phyloP scores from a whole-genome alignment of 2,113 vertebrate species.

The Ovibos moschatus region DNA sequence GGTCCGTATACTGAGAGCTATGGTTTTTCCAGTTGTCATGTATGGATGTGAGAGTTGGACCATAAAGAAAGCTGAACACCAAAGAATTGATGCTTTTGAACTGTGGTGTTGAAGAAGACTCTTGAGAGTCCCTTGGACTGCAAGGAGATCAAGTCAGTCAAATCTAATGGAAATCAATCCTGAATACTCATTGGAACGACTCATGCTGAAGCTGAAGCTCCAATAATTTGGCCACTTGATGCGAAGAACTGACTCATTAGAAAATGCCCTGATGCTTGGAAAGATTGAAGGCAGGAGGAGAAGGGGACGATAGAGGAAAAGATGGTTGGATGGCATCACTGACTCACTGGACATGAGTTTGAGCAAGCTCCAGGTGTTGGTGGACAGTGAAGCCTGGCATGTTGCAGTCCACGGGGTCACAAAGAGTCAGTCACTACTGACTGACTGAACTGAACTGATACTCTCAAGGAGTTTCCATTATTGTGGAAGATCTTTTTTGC shows the following conservation, averaged over 20 bases:
- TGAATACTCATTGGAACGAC: not conserved
- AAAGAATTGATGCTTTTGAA: not conserved
- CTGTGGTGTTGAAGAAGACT: not conserved
- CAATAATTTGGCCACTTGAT: not conserved
- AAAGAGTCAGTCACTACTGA: not conserved
- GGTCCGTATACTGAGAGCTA: not conserved
- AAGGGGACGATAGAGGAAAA: not conserved
- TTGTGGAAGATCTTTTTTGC: not conserved
- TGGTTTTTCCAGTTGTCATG: not conserved
- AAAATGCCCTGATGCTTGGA: not conserved
- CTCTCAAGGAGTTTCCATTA: not conserved
- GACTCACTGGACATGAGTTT: not conserved
- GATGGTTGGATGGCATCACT: not conserved
- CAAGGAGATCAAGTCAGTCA: not conserved
- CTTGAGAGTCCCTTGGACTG: not conserved
- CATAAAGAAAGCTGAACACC: not conserved
- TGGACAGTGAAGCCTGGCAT: not conserved
- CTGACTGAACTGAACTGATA: not conserved
- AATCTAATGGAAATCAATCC: not conserved
- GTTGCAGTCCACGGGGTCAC: not conserved
- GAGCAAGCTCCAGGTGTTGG: not conserved
- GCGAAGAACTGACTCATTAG: not conserved
- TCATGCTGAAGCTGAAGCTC: not conserved
- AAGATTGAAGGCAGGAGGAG: not conserved
- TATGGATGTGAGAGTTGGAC: not conserved